Percentiles rank a stretch among this genome's conserved stretches.
phyloP scores from a whole-genome alignment of 2,888 invertebrate species.

The Caenorhabditis zanzibari region DNA sequence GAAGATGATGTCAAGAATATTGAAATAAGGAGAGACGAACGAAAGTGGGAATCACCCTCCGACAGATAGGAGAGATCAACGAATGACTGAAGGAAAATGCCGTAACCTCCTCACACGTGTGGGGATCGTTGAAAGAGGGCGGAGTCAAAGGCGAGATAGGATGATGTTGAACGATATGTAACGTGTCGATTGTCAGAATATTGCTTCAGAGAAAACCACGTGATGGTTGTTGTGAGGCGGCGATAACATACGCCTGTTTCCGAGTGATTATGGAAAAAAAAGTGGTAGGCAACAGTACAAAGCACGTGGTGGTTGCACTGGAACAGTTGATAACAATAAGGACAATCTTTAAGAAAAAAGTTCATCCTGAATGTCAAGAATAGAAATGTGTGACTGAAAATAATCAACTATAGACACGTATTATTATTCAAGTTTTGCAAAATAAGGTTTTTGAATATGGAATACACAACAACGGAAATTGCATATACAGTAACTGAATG shows the following conservation, averaged over 20 bases:
- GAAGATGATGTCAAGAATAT: background rate
- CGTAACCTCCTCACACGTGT: slow-evolving; percentile 48
- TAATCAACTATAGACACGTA: background rate
- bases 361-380: background rate
- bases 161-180: slow-evolving; percentile 59
- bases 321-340: slow-evolving; percentile 31
- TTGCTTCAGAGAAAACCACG: slow-evolving; percentile 43
- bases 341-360: slow-evolving; percentile 3
- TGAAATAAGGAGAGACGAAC: background rate
- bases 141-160: slow-evolving; percentile 50
- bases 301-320: slow-evolving; percentile 55
- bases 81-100: slow-evolving; percentile 44
- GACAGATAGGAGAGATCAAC: slow-evolving; percentile 15
- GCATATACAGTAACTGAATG: too few species aligned
- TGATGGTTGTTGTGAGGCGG: slow-evolving; percentile 31
- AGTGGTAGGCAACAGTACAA: slow-evolving; percentile 33
- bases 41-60: background rate
- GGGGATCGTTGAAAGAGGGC: slow-evolving; percentile 35
- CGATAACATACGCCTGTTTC: slow-evolving; percentile 27
- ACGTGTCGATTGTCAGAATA: slow-evolving; percentile 57
- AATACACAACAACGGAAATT: too few species aligned
- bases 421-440: background rate
- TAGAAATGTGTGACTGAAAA: background rate
- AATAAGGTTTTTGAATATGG: too few species aligned
- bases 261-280: slow-evolving; percentile 36